Conservation (phyloP, 2,888 invertebrate genomes). For the Agrypnus murinus region DNA sequence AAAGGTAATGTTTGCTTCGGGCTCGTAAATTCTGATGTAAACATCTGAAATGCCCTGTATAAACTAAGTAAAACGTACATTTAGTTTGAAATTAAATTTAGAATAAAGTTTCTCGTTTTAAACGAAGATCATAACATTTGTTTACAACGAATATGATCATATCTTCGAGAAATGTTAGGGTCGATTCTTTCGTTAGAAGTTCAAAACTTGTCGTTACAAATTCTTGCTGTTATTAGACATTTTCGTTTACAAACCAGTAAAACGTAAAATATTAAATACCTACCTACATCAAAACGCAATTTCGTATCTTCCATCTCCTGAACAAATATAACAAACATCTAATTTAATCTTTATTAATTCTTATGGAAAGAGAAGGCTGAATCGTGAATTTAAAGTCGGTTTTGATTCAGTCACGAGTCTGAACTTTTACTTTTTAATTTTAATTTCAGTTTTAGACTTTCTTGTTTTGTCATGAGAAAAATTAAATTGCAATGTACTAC, state of each 20-base stretch:
- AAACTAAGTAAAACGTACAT: no score
- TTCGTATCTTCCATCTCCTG: conserved; percentile 5
- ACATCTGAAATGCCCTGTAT: no score
- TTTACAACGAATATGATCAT: no score
- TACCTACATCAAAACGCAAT: conserved; percentile 24
- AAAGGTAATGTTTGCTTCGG: no score
- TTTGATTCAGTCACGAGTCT: conserved; percentile 1
- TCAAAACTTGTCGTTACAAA: conserved; percentile 15
- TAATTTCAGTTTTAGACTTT: conserved; percentile 17
- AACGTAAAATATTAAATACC: conserved; percentile 22
- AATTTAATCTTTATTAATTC: conserved; percentile 40
- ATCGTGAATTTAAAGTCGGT: conserved; percentile 27
- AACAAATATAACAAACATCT: conserved; percentile 28
- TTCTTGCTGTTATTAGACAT: conserved; percentile 2
- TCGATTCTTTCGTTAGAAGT: no score
- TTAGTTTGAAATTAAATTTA: no score
- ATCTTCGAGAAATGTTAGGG: no score
- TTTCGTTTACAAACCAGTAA: conserved; percentile 17
- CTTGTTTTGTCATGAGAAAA: conserved; percentile 9
- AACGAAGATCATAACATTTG: no score
- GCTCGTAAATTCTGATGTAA: no score
- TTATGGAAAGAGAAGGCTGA: conserved; percentile 25
- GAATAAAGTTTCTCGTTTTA: no score
- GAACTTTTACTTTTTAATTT: conserved; percentile 25
- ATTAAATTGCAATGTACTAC: conserved; percentile 19